Conservation (phyloP, 1,140 invertebrate species). For the Batillaria attramentaria region DNA sequence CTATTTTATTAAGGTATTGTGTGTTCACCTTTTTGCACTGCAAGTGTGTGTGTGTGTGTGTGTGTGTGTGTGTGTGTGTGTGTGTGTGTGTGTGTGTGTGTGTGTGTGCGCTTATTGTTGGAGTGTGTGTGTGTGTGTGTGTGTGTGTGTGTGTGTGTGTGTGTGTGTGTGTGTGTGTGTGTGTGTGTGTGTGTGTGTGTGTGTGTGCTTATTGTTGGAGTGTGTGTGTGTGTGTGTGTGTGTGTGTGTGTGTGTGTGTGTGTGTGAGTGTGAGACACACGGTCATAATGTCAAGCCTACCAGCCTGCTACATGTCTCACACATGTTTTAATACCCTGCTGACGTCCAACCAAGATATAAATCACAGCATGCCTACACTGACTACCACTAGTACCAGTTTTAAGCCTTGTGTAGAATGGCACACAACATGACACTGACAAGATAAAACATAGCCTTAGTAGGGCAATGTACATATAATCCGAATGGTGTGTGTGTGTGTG, state of each 20-base stretch:
- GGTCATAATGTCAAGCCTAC: too few species aligned
- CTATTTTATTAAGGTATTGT: neutral
- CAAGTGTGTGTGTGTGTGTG: neutral
- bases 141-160: neutral
- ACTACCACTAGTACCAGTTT: too few species aligned
- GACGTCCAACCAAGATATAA: too few species aligned
- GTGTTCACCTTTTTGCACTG: neutral
- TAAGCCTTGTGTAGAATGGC: too few species aligned
- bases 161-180: neutral
- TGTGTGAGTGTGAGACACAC: neutral
- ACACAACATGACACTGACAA: too few species aligned
- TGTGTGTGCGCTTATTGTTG: neutral
- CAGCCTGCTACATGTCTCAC: too few species aligned
- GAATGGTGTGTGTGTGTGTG: too few species aligned
- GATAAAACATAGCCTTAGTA: too few species aligned
- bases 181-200: conserved; percentile 6
- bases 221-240: neutral
- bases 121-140: neutral
- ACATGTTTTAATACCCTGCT: too few species aligned
- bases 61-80: neutral
- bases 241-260: neutral
- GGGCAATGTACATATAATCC: too few species aligned
- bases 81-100: neutral
- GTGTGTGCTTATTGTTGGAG: neutral
- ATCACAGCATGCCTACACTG: too few species aligned